A percentile compares a stretch with the other conserved stretches of the same genome.
Evolutionary conservation across 2,797 vertebrate species (phyloP).

Genomic region (Choloepus didactylus): DNA sequence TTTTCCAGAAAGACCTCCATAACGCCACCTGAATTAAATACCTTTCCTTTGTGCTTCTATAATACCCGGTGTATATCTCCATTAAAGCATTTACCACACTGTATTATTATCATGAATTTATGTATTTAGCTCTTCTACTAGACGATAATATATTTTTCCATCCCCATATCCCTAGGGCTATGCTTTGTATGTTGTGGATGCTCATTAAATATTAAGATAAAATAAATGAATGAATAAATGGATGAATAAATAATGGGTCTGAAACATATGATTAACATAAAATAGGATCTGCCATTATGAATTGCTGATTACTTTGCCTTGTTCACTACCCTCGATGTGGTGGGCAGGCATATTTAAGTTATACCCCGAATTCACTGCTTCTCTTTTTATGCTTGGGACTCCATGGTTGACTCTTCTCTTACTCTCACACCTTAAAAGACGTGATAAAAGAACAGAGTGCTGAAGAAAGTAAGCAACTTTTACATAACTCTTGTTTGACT

Average conservation of each 20-base stretch:
- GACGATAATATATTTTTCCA: background rate
- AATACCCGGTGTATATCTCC: background rate
- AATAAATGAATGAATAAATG: background rate
- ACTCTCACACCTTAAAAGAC: background rate
- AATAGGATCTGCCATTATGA: background rate
- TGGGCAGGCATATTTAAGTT: background rate
- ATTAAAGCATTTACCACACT: background rate
- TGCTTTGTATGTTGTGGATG: background rate
- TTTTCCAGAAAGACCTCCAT: background rate
- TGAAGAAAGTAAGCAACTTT: background rate
- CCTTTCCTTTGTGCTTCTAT: background rate
- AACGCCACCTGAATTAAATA: background rate
- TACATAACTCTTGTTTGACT: background rate
- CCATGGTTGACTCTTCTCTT: background rate
- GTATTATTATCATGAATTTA: background rate
- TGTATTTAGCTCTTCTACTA: background rate
- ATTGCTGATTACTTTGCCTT: background rate
- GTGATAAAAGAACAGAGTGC: background rate
- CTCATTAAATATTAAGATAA: background rate
- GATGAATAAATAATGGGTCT: background rate
- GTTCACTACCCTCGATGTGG: background rate
- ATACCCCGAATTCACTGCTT: background rate
- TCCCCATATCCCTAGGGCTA: background rate
- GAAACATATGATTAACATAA: background rate
- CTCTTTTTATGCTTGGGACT: background rate